Base-by-base conservation (phyloP, 2,797 vertebrate species). In the Toxotes lorentzi region DNA sequence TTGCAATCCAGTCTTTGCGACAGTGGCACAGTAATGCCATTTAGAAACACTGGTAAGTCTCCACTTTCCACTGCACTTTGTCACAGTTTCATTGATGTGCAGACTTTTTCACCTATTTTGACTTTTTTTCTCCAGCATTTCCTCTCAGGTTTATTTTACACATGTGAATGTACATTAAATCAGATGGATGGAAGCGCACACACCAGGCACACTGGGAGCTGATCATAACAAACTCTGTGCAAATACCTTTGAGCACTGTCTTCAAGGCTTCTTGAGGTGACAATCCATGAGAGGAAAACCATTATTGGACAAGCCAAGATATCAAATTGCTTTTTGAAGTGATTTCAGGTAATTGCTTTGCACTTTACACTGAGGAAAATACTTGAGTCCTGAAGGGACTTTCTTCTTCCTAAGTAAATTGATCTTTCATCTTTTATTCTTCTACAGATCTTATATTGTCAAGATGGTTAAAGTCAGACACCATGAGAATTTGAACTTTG, bases 401-500 rank as follows among this genome's bases (percentile, higher is more conserved):
- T 70, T 57, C 12, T 38, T 80, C 13, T 69, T 10, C 40, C 70
- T 7, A 34, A 34, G 27, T 10, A 30, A 70, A 56, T 73, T 0
- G 1, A 70, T 48, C 30, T 51, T 0, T 67, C 24, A 67, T 57
- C 5, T 58, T 47, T 65, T 14, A 56, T 59, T 68, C 47, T 4
- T 72, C 11, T n/a, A 2, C 27, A 59, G 13, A 21, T 41, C 7
- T 58, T 41, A 16, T 10, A 30, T 38, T 53, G 17, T 63, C 45
- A 54, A 61, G 47, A 67, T 6, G 48, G 27, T 45, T 0, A 64
- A 78, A 76, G 35, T 75, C 61, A 66, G 43, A 56, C 12, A 38
- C 32, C 64, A 14, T 27, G 17, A 70, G 23, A 73, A 40, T 53
- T 66, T 81, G 73, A 73, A 40, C 57, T 77, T 72, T 68, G 27